Conservation (phyloP, 2,797 vertebrate genomes). For the Megaceryle alcyon region DNA sequence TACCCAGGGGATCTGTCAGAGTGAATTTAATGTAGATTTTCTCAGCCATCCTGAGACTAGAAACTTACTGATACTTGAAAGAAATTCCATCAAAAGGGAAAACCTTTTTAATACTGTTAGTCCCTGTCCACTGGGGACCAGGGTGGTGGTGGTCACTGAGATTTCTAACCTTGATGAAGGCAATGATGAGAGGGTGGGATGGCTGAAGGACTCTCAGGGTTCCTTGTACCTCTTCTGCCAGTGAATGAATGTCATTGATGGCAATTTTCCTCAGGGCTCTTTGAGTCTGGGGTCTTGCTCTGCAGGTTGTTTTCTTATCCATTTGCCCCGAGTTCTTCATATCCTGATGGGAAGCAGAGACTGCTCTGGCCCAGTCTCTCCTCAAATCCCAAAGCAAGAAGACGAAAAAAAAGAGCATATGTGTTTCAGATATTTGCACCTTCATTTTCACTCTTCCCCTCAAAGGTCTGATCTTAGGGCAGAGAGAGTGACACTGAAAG, state of each 20-base stretch:
- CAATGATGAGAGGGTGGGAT: not conserved
- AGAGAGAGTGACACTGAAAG: not conserved
- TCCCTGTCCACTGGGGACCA: not conserved
- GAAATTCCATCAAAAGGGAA: not conserved
- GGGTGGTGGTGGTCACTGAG: fast-evolving
- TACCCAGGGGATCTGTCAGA: not conserved
- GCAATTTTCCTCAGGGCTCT: not conserved
- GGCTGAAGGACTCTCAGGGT: fast-evolving
- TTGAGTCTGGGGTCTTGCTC: not conserved
- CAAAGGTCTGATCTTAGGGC: not conserved
- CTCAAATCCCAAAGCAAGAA: not conserved
- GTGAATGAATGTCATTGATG: fast-evolving
- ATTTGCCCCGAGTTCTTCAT: not conserved
- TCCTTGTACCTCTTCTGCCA: fast-evolving
- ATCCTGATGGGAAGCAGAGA: fast-evolving
- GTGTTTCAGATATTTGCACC: not conserved
- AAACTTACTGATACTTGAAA: not conserved
- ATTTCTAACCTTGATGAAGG: fast-evolving
- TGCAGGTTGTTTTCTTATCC: not conserved
- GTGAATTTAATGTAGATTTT: not conserved
- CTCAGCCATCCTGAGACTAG: not conserved
- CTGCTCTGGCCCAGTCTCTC: not conserved
- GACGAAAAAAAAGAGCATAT: fast-evolving
- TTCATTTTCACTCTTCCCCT: not conserved
- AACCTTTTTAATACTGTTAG: not conserved